Percentiles rank a stretch among this genome's conserved stretches.
phyloP scores from a whole-genome alignment of 37 sponge, comb jelly and placozoan genomes.

The Halisarca cf. caerulea region DNA sequence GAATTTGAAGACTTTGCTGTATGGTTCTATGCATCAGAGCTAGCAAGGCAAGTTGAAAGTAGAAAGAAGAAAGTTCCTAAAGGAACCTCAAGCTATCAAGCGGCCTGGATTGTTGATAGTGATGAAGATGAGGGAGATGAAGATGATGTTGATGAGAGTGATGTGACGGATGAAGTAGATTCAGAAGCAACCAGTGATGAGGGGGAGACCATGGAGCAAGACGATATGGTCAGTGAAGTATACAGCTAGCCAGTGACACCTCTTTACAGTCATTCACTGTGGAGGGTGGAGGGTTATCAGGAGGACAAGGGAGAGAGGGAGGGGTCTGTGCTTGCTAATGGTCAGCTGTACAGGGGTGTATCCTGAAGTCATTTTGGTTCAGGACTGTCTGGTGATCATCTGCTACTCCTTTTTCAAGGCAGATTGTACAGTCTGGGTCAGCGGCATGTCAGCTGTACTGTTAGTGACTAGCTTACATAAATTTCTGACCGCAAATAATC shows the following conservation, averaged over 20 bases:
- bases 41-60: not conserved
- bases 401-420: too few relatives aligned
- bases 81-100: conserved; percentile 92
- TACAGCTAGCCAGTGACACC: too few relatives aligned
- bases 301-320: conserved; percentile 9
- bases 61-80: conserved; percentile 58
- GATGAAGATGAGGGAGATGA: conserved; percentile 48
- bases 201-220: conserved; percentile 4
- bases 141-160: conserved; percentile 3
- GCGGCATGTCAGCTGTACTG: too few relatives aligned
- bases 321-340: too few relatives aligned
- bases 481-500: too few relatives aligned
- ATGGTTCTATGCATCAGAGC: not conserved
- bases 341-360: too few relatives aligned
- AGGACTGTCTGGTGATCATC: too few relatives aligned
- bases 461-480: too few relatives aligned
- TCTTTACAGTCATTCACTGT: not conserved
- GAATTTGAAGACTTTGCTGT: not conserved
- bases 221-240: not conserved
- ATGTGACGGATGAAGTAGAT: conserved; percentile 27
- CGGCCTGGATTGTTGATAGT: conserved; percentile 83
- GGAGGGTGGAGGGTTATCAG: not conserved
- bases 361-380: too few relatives aligned
- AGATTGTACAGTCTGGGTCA: too few relatives aligned
- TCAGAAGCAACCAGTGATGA: too few relatives aligned